Conservation (phyloP, 2,888 invertebrate genomes). For the Pseudolycoriella hygida region DNA sequence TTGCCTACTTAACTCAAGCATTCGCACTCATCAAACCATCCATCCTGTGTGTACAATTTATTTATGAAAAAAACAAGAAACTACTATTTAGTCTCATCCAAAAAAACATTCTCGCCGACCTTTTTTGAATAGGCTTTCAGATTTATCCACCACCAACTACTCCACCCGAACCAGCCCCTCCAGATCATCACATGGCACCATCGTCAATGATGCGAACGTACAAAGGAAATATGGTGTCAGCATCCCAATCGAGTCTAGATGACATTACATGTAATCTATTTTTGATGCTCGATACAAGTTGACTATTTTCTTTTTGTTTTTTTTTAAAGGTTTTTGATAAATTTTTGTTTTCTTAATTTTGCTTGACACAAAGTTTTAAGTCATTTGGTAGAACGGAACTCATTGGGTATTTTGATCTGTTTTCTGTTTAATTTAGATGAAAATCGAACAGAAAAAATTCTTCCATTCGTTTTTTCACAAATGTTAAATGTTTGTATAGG, state of each 20-base stretch:
- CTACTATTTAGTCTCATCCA: too few relatives aligned
- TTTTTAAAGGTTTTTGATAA: not conserved
- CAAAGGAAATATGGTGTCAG: constrained; percentile 32
- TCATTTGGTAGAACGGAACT: too few relatives aligned
- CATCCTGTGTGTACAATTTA: too few relatives aligned
- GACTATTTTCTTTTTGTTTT: not conserved
- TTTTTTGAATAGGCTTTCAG: constrained; percentile 42
- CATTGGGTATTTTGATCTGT: too few relatives aligned
- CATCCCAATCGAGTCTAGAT: constrained; percentile 44
- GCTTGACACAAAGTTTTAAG: not conserved
- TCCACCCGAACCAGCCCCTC: constrained; percentile 70
- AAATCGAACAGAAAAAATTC: too few relatives aligned
- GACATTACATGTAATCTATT: constrained; percentile 40
- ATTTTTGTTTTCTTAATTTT: not conserved
- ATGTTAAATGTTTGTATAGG: too few relatives aligned
- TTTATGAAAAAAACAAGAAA: too few relatives aligned
- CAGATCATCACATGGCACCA: constrained; percentile 50
- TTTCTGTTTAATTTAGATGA: too few relatives aligned
- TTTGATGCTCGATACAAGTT: not conserved
- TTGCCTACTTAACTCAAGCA: not conserved
- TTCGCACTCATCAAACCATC: too few relatives aligned
- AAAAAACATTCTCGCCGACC: too few relatives aligned
- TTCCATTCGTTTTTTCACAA: too few relatives aligned
- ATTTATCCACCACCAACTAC: constrained; percentile 72
- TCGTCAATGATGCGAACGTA: constrained; percentile 31